Conservation (phyloP, 2,888 invertebrate genomes). For the Polymixis lichenea region DNA sequence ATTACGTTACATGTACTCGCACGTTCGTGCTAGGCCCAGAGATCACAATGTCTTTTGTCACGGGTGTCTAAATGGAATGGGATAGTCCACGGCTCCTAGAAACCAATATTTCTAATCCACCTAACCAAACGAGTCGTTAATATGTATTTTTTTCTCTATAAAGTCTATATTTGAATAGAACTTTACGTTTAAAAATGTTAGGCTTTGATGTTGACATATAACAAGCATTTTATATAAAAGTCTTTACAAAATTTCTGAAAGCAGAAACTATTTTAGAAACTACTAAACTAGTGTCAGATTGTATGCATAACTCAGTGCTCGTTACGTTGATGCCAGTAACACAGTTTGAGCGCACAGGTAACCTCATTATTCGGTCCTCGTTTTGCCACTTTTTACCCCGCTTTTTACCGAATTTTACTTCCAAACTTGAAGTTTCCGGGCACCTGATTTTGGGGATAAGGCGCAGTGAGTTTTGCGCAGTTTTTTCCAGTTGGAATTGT, state of each 20-base stretch:
- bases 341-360: conserved; percentile 36
- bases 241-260: background rate
- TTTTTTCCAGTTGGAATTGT: background rate
- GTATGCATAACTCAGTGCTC: conserved; percentile 37
- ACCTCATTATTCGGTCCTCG: conserved; percentile 39
- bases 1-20: no score
- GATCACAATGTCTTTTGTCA: no score
- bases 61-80: no score
- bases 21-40: no score
- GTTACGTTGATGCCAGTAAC: conserved; percentile 53
- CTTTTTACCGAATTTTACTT: conserved; percentile 36
- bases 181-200: background rate
- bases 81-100: no score
- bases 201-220: background rate
- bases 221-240: conserved; percentile 1
- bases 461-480: background rate
- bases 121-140: no score
- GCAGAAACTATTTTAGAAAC: conserved; percentile 24
- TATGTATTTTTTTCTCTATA: no score
- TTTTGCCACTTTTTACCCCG: conserved; percentile 38
- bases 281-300: conserved; percentile 35
- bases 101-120: no score
- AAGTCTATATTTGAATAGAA: no score
- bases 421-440: conserved; percentile 27
- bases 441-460: conserved; percentile 3